Conservation (phyloP, 2,888 invertebrate genomes). For the Ischnus inquisitorius region DNA sequence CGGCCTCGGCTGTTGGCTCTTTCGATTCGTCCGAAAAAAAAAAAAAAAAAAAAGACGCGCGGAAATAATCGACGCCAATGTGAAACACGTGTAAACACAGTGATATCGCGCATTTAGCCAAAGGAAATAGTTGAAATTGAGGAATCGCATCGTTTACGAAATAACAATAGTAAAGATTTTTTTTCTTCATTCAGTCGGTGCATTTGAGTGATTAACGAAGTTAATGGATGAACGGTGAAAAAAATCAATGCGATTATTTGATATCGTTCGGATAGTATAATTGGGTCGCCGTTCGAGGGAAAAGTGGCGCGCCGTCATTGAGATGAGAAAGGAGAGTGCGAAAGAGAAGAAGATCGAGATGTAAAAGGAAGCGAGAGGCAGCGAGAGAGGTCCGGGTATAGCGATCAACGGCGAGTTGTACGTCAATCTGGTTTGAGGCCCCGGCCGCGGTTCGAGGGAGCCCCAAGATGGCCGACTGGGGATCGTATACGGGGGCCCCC, state of each 20-base stretch:
- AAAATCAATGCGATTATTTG: neutral
- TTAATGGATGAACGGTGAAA: neutral
- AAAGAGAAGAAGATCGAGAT: slow-evolving; percentile 53
- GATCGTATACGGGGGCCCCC: slow-evolving; percentile 77
- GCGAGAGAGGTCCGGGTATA: slow-evolving; percentile 60
- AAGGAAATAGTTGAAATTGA: neutral
- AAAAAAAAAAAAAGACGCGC: no score
- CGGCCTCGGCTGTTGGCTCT: no score
- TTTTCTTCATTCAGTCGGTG: no score
- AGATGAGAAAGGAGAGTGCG: slow-evolving; percentile 39
- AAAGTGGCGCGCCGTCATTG: neutral
- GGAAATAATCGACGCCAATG: slow-evolving; percentile 3
- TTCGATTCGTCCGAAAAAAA: no score
- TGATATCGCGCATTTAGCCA: neutral
- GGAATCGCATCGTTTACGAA: no score
- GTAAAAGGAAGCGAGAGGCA: slow-evolving; percentile 48
- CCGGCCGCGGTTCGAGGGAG: slow-evolving; percentile 73
- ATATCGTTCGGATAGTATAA: neutral
- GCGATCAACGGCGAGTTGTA: slow-evolving; percentile 69
- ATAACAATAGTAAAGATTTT: no score
- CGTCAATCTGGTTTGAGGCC: slow-evolving; percentile 73
- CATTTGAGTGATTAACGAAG: no score
- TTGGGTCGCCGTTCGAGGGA: neutral
- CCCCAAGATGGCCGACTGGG: slow-evolving; percentile 79
- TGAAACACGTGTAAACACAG: slow-evolving; percentile 25